Evolutionary conservation across 92 coral and sea anemone genomes (phyloP).

Genomic region (Bergia puertoricense): DNA sequence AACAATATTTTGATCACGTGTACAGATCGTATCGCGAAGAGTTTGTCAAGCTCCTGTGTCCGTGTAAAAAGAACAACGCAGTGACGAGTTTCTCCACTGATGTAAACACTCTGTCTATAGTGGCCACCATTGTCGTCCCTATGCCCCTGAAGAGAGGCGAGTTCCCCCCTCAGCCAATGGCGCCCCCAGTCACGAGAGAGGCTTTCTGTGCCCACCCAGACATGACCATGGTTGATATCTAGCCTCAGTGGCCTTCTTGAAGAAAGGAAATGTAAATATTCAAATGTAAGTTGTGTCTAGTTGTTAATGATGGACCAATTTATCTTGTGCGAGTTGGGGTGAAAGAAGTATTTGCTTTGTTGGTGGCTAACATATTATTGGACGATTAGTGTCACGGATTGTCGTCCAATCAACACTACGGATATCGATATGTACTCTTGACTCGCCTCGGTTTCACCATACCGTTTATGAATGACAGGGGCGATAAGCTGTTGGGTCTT

Average conservation of each 20-base stretch:
- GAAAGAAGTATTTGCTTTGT: too few relatives aligned
- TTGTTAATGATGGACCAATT: not conserved
- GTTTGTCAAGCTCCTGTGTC: slow-evolving; percentile 21
- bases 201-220: not conserved
- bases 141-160: not conserved
- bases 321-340: too few relatives aligned
- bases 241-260: not conserved
- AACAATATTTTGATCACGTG: not conserved
- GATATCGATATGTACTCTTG: too few relatives aligned
- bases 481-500: too few relatives aligned
- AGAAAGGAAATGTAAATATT: not conserved
- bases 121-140: not conserved
- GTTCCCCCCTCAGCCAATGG: not conserved
- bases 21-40: slow-evolving; percentile 29
- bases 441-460: too few relatives aligned
- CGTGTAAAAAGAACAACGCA: not conserved
- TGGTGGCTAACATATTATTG: too few relatives aligned
- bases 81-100: not conserved
- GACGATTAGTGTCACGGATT: too few relatives aligned
- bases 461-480: too few relatives aligned
- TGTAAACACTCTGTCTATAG: slow-evolving; percentile 2
- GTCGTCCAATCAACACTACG: too few relatives aligned
- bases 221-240: not conserved
- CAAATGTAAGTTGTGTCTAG: not conserved
- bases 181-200: not conserved